phyloP scores from a whole-genome alignment of 2,113 vertebrate genomes.

The Dipodomys spectabilis region DNA sequence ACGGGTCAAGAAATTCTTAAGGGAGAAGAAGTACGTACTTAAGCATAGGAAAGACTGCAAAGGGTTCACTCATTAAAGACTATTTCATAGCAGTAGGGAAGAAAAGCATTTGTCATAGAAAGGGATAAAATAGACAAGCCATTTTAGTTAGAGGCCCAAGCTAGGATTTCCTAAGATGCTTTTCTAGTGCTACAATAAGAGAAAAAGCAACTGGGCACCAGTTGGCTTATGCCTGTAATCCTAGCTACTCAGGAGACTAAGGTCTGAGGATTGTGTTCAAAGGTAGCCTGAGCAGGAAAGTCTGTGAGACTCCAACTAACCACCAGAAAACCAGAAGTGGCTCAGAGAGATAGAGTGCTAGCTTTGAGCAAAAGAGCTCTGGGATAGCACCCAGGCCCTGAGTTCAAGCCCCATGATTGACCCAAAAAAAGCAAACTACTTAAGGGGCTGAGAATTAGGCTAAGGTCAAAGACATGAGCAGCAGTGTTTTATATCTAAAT shows the following conservation, averaged over 20 bases:
- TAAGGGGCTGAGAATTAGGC: slow-evolving; percentile 22
- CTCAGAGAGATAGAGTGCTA: no score
- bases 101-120: slow-evolving; percentile 32
- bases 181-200: slow-evolving; percentile 43
- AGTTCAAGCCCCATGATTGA: no score
- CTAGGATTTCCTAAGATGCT: slow-evolving; percentile 59
- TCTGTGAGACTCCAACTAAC: no score
- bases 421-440: neutral
- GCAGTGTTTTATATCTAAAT: neutral
- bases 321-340: no score
- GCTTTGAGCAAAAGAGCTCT: no score
- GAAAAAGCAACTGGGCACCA: neutral
- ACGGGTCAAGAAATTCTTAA: neutral
- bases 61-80: slow-evolving; percentile 54
- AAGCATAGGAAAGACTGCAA: slow-evolving; percentile 31
- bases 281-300: no score
- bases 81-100: slow-evolving; percentile 42
- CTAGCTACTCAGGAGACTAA: no score
- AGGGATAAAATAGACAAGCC: slow-evolving; percentile 27
- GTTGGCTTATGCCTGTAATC: no score
- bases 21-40: no score
- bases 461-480: slow-evolving; percentile 32
- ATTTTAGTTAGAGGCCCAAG: slow-evolving; percentile 52
- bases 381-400: no score
- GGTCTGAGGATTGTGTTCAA: no score